A percentile compares a stretch with the other conserved stretches of the same genome.
phyloP scores from a whole-genome alignment of 1,140 invertebrate genomes.

The Pachypsylla venusta region DNA sequence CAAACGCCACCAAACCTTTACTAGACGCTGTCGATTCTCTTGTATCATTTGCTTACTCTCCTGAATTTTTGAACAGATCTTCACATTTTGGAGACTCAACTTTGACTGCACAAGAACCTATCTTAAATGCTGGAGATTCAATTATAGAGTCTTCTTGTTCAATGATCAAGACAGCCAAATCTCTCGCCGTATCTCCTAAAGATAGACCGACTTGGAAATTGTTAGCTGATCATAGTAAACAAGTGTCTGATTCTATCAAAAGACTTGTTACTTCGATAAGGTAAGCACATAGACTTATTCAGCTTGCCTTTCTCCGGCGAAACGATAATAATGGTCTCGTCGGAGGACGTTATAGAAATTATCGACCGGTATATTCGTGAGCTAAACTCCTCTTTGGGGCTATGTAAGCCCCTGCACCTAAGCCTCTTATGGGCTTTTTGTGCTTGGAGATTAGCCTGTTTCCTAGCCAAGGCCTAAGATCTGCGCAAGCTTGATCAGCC shows the following conservation, averaged over 20 bases:
- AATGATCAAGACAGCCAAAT: conserved; percentile 83
- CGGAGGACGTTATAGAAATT: too few species aligned
- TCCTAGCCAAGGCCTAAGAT: too few species aligned
- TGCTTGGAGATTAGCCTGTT: too few species aligned
- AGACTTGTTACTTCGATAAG: conserved; percentile 75
- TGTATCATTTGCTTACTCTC: conserved; percentile 81
- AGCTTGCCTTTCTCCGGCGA: too few species aligned
- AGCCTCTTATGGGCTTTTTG: too few species aligned
- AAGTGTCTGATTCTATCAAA: conserved; percentile 93
- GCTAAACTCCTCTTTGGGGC: too few species aligned
- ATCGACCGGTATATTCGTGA: too few species aligned
- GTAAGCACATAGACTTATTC: too few species aligned
- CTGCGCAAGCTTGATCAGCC: too few species aligned
- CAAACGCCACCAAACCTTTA: conserved; percentile 66
- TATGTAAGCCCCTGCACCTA: too few species aligned
- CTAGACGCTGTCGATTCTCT: conserved; percentile 82
- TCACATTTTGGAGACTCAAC: conserved; percentile 75
- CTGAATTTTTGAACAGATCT: conserved; percentile 82
- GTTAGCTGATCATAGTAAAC: conserved; percentile 83
- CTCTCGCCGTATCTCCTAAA: conserved; percentile 69
- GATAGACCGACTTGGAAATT: conserved; percentile 89
- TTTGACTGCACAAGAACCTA: conserved; percentile 65
- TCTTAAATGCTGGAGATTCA: conserved; percentile 64
- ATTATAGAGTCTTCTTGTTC: conserved; percentile 57
- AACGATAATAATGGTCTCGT: too few species aligned